These are phyloP conservation scores for Aricia artaxerxes DNA, from an alignment of 2,888 invertebrate genomes.

Conservation along the genomic window DNA sequence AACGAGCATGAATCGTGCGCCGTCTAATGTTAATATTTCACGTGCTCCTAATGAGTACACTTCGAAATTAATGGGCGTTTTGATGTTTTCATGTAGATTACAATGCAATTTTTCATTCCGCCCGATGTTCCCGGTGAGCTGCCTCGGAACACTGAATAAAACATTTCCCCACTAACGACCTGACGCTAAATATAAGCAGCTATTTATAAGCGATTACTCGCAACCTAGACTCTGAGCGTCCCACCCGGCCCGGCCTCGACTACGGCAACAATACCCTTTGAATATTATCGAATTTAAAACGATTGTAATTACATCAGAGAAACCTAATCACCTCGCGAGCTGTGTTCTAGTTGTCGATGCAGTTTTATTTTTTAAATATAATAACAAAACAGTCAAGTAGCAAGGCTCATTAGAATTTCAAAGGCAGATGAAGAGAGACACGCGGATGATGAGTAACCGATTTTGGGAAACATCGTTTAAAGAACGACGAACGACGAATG, in stretches of 20 bases:
- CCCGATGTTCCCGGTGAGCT: not conserved
- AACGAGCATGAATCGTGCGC: not conserved
- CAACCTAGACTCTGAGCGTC: not conserved
- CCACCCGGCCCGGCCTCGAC: not conserved
- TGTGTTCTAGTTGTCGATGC: not conserved
- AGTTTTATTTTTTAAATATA: not conserved
- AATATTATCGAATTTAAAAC: not conserved
- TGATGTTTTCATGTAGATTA: conserved; percentile 21
- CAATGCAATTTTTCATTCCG: conserved; percentile 15
- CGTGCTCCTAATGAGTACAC: conserved; percentile 1
- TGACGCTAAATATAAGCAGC: conserved; percentile 4
- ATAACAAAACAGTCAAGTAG: not conserved
- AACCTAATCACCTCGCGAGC: not conserved
- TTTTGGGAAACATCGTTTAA: too few relatives aligned
- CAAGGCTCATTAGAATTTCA: not conserved
- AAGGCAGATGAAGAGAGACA: too few relatives aligned
- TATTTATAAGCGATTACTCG: conserved; percentile 1
- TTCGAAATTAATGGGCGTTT: conserved; percentile 13
- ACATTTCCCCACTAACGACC: not conserved
- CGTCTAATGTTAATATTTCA: conserved; percentile 2
- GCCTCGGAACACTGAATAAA: conserved; percentile 14
- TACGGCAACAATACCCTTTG: not conserved
- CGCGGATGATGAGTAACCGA: too few relatives aligned
- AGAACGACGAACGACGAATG: too few relatives aligned
- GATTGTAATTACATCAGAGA: not conserved